phyloP scores from a whole-genome alignment of 2,888 invertebrate genomes.

The Leptinotarsa juncta region DNA sequence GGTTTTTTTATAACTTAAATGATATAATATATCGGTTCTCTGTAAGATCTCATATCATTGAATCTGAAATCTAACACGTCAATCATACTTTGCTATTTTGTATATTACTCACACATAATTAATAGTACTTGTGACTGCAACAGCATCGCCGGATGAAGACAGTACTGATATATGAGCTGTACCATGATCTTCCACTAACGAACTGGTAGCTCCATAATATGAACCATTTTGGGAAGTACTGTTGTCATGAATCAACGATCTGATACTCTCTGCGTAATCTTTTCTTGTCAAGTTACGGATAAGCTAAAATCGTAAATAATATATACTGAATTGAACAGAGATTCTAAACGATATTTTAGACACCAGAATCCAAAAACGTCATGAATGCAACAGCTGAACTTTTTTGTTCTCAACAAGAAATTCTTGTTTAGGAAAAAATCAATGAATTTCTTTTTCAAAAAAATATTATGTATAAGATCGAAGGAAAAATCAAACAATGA shows the following conservation, averaged over 20 bases:
- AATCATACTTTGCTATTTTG: not conserved
- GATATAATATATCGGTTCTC: too few species aligned
- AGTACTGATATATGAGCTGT: slow-evolving; percentile 91
- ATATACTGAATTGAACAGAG: not conserved
- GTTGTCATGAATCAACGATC: slow-evolving; percentile 67
- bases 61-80: too few species aligned
- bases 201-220: slow-evolving; percentile 79
- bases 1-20: too few species aligned
- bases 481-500: too few species aligned
- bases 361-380: too few species aligned
- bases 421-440: too few species aligned
- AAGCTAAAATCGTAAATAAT: slow-evolving; percentile 66
- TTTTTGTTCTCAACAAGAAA: too few species aligned
- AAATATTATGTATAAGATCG: too few species aligned
- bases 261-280: slow-evolving; percentile 69
- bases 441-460: too few species aligned
- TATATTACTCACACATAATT: slow-evolving; percentile 77
- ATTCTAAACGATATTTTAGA: too few species aligned
- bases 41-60: too few species aligned
- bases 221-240: slow-evolving; percentile 74
- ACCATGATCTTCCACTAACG: slow-evolving; percentile 79
- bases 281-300: slow-evolving; percentile 74
- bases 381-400: too few species aligned
- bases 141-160: slow-evolving; percentile 88
- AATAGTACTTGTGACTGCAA: slow-evolving; percentile 91